Conservation (phyloP, 2,888 invertebrate genomes). For the Alcis repandata region DNA sequence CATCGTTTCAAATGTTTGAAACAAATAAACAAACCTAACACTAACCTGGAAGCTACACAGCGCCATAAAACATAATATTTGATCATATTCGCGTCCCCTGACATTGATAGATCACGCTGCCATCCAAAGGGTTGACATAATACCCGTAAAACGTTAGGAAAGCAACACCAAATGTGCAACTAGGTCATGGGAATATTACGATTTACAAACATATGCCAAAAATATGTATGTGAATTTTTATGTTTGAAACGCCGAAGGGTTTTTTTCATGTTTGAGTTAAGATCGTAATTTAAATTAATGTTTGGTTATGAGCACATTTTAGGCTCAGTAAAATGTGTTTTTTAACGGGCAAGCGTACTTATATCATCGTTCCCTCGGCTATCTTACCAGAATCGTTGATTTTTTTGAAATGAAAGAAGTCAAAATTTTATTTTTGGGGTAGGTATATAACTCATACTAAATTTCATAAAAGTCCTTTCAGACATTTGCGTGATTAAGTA, state of each 20-base stretch:
- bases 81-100: constrained; percentile 43
- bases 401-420: too few relatives aligned
- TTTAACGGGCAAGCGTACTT: too few relatives aligned
- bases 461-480: too few relatives aligned
- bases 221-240: constrained; percentile 6
- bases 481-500: too few relatives aligned
- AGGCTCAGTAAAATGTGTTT: too few relatives aligned
- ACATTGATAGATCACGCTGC: constrained; percentile 45
- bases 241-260: neutral
- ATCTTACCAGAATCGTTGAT: too few relatives aligned
- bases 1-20: too few relatives aligned
- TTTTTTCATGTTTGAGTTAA: neutral
- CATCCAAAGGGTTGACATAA: constrained; percentile 42
- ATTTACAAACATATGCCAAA: constrained; percentile 20
- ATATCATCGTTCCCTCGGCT: too few relatives aligned
- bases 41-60: constrained; percentile 3
- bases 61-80: constrained; percentile 32
- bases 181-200: constrained; percentile 36
- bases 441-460: too few relatives aligned
- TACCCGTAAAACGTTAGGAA: constrained; percentile 34
- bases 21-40: neutral
- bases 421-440: too few relatives aligned
- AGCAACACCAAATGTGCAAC: constrained; percentile 35
- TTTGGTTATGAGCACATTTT: too few relatives aligned
- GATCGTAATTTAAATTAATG: neutral